A percentile compares a stretch with the other conserved stretches of the same genome.
Conservation (phyloP, 2,797 vertebrate genomes). For the Picus viridis region DNA sequence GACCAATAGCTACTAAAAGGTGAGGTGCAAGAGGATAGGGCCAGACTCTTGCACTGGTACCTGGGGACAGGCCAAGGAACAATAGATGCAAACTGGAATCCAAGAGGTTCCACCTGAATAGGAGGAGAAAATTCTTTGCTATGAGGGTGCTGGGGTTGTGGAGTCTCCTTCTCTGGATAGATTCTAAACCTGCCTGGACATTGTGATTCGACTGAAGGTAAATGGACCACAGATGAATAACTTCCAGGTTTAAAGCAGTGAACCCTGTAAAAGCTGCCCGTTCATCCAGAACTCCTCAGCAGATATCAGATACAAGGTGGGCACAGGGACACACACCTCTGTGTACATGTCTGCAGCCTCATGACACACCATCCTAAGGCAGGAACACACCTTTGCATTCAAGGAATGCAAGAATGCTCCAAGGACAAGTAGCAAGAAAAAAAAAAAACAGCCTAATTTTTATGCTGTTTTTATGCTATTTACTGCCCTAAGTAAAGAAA, state of each 20-base stretch:
- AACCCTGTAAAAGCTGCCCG: neutral
- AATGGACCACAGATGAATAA: neutral
- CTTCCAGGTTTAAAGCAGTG: neutral
- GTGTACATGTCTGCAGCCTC: too few species aligned
- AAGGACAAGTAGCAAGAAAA: neutral
- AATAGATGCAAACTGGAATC: too few species aligned
- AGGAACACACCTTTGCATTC: accelerated
- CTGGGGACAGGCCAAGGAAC: too few species aligned
- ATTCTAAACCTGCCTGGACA: too few species aligned
- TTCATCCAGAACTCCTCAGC: neutral
- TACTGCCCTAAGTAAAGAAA: neutral
- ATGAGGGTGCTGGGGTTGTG: too few species aligned
- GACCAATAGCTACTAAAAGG: too few species aligned
- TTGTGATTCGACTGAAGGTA: neutral
- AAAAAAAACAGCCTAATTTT: neutral
- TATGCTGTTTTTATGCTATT: neutral
- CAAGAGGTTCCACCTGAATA: too few species aligned
- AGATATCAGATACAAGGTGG: neutral
- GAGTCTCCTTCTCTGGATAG: too few species aligned
- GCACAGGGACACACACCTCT: too few species aligned
- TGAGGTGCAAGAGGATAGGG: too few species aligned
- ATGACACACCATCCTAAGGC: neutral
- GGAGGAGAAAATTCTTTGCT: too few species aligned
- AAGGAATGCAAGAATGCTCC: accelerated
- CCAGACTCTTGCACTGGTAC: too few species aligned